phyloP scores from a whole-genome alignment of 2,797 vertebrate genomes.

The Carapus acus region DNA sequence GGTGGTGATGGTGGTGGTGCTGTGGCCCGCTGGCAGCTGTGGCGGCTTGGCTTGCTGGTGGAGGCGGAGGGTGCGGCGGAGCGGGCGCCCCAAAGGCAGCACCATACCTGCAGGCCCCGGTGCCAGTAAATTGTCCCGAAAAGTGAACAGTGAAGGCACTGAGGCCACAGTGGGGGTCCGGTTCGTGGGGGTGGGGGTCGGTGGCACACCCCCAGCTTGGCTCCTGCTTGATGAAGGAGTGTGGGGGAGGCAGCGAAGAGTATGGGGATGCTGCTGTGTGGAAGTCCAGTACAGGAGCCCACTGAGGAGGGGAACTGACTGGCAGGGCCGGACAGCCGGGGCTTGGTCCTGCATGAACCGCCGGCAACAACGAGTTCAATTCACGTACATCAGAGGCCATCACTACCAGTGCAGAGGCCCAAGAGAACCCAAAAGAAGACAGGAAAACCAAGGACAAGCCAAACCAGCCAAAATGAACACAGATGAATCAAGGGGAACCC shows the following conservation, averaged over 20 bases:
- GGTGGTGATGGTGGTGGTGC: conserved; percentile 89
- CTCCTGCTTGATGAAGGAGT: conserved; percentile 98
- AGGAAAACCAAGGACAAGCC: no score
- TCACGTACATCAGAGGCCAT: conserved; percentile 95
- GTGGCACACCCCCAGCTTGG: conserved; percentile 85
- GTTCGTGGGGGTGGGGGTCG: conserved; percentile 75
- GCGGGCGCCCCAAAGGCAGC: conserved; percentile 83
- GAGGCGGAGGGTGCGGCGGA: conserved; percentile 59
- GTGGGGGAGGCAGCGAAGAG: conserved; percentile 79
- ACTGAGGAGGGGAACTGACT: conserved; percentile 86
- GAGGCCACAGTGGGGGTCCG: conserved; percentile 85
- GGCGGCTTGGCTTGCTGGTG: conserved; percentile 83
- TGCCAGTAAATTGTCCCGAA: conserved; percentile 95
- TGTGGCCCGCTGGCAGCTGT: no score
- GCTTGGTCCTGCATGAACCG: conserved; percentile 73
- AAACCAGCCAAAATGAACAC: no score
- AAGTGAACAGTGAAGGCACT: conserved; percentile 97
- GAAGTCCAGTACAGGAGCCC: conserved; percentile 85
- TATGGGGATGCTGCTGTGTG: conserved; percentile 86
- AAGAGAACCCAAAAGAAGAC: no score
- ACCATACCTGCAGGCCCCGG: conserved; percentile 91
- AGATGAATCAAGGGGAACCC: no score
- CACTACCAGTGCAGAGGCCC: no score
- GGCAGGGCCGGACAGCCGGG: conserved; percentile 80
- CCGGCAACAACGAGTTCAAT: conserved; percentile 86